Base-by-base conservation (phyloP, 2,888 invertebrate species). In the Megamerina dolium region DNA sequence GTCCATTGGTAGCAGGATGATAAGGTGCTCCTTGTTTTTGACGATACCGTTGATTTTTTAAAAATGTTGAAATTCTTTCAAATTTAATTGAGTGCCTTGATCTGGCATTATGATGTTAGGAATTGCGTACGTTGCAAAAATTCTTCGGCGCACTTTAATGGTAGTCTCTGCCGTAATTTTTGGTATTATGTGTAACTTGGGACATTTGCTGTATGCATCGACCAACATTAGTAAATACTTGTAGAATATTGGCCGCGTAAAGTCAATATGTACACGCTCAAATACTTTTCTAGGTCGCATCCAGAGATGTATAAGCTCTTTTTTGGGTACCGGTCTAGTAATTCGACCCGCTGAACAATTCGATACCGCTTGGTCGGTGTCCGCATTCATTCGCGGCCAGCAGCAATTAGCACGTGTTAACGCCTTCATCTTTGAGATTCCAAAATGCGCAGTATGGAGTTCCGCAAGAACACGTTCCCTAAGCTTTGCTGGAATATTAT, bases 1-100 rank as follows among this genome's bases (percentile, higher is more conserved):
- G 48, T 5, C 45, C 46, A 16, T 55, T 53, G 6, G 48, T 52
- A 12, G 51, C 46, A 6, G 56, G 57, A 43, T 56, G 57, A 33
- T 55, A 55, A 16, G 51, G 50, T 6, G 51, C 51, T 9, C 41
- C 43, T 10, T 42, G 43, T 33, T 52, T 51, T 23, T 54, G 49
- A 40, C 12, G 9, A 51, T 46, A 21, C 10, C 48, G 27, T 53
- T 34, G 13, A 26, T 23, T 38, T 43, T 37, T 29, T 50, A 32
- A 43, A 54, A 46, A 5, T 31, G 9, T 37, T 50, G 23, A 21
- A 54, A 53, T 19, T 48, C 44, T 12, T 17, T 35, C 2, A 46
- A 43, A 14, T 43, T 48, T 14, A 52, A 48, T 36, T 52, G 50
- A 5, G 46, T 23, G 6, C 48, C 48, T 30, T 50, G 40, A 37